A percentile compares a stretch with the other conserved stretches of the same genome.
phyloP scores from a whole-genome alignment of 2,888 invertebrate species.

The Dolomedes plantarius region DNA sequence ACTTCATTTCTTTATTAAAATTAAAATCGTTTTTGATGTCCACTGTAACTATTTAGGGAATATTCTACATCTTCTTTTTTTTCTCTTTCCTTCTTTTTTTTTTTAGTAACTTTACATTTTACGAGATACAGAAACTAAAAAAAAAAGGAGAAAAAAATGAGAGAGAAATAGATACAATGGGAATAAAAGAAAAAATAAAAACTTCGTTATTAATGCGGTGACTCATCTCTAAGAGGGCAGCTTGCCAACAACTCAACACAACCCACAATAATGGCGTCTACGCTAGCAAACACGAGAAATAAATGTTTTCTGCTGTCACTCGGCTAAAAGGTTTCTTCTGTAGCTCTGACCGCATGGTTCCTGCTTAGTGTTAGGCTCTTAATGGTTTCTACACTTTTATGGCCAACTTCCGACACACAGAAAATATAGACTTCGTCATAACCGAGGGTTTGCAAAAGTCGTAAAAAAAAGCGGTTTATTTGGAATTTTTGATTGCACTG shows the following conservation, averaged over 20 bases:
- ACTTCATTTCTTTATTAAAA: neutral
- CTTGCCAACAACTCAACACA: constrained; percentile 61
- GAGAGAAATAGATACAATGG: constrained; percentile 27
- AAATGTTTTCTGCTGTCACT: constrained; percentile 64
- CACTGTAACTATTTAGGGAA: neutral
- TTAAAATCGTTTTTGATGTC: constrained; percentile 1
- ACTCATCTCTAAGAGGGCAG: constrained; percentile 60
- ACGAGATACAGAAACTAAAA: constrained; percentile 22
- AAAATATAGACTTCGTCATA: constrained; percentile 55
- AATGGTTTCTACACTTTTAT: constrained; percentile 67
- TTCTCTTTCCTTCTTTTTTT: neutral
- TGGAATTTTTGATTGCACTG: constrained; percentile 19
- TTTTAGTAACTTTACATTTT: constrained; percentile 21
- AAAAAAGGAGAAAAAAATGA: constrained; percentile 28
- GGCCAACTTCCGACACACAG: constrained; percentile 43
- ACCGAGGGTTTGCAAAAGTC: constrained; percentile 10
- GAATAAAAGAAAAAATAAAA: constrained; percentile 23
- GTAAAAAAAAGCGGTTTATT: constrained; percentile 21
- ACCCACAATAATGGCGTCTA: constrained; percentile 49
- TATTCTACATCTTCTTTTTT: neutral
- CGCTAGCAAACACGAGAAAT: constrained; percentile 55
- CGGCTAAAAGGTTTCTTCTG: constrained; percentile 65
- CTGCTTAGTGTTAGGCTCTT: constrained; percentile 49
- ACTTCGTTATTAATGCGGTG: constrained; percentile 56
- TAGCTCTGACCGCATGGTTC: constrained; percentile 46